Base-by-base conservation (phyloP, 2,797 vertebrate genomes). In the Enteromius paludinosus region DNA sequence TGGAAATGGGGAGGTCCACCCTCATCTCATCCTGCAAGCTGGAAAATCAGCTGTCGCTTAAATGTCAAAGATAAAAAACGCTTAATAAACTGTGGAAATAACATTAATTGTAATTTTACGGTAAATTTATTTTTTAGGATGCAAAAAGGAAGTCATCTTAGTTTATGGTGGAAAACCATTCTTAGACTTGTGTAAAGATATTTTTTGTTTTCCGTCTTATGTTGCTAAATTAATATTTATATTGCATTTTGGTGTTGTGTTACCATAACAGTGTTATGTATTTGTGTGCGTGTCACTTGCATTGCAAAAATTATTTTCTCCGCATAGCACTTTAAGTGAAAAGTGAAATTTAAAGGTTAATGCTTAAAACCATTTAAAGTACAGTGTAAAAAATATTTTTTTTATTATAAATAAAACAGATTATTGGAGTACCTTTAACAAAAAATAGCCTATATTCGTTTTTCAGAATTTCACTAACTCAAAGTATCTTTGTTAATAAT, bases 61-160 rank as follows among this genome's bases (percentile, higher is more conserved):
- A 79, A 83, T 70, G 64, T 77, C 64, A 76, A 75, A 82, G 45
- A 47, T 0, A 25, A 25, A n/a, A 56, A 25, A 12, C 1, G 5
- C 12, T 61, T 28, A 25, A 25, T 59, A 61, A 14, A 59, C 11
- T 59, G 10, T 12, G n/a, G n/a, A 59, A 25, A 14, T 28, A 28
- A 25, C 25, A 25, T 25, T 59, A 28, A 28, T 28, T 61, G 10
- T 15, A 15, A 7, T 61, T 61, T 28, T 25, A 61, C 12, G 12
- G 56, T 28, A 28, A 28, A 61, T 61, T 14, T 61, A 61, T 5
- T 61, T 61, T 61, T 28, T 61, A n/a, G 5, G 25, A 15, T 2
- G 11, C 12, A 11, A 25, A 61, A 61, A 28, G 12, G 5, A 61
- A 28, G 12, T 28, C 23, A 61, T 7, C 5, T 28, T 14, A 2